phyloP scores from a whole-genome alignment of 2,113 vertebrate species.

The Cyphomyrus plagiostoma region DNA sequence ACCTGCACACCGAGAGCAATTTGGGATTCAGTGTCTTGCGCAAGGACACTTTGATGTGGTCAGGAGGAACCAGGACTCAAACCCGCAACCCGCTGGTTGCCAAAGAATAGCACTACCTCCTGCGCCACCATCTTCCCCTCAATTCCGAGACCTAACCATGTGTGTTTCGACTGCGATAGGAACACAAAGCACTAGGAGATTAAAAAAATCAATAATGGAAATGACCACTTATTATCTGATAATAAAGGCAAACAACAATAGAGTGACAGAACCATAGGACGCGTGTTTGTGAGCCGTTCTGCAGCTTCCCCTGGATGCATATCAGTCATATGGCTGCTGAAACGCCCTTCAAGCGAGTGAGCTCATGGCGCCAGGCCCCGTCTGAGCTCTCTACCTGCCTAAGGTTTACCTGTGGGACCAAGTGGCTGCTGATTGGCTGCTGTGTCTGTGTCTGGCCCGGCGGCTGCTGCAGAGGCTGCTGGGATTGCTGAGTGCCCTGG shows the following conservation, averaged over 20 bases:
- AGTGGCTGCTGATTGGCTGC: constrained; percentile 59
- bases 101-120: too few species aligned
- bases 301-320: not conserved
- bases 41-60: too few species aligned
- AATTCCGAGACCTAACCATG: not conserved
- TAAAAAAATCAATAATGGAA: not conserved
- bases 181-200: not conserved
- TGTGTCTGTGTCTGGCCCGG: constrained; percentile 43
- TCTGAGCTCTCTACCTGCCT: not conserved
- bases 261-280: not conserved
- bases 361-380: not conserved
- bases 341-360: not conserved
- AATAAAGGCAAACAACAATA: not conserved
- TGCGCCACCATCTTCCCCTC: too few species aligned
- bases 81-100: too few species aligned
- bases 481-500: constrained; percentile 49
- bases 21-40: too few species aligned
- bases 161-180: not conserved
- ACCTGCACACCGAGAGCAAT: too few species aligned
- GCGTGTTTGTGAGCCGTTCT: not conserved
- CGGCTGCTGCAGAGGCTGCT: constrained; percentile 56
- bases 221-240: not conserved
- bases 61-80: too few species aligned
- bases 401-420: constrained; percentile 71
- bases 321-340: not conserved